These are phyloP conservation scores for Urocitellus parryii DNA, from an alignment of 2,113 vertebrate species.

Conservation along the genomic window DNA sequence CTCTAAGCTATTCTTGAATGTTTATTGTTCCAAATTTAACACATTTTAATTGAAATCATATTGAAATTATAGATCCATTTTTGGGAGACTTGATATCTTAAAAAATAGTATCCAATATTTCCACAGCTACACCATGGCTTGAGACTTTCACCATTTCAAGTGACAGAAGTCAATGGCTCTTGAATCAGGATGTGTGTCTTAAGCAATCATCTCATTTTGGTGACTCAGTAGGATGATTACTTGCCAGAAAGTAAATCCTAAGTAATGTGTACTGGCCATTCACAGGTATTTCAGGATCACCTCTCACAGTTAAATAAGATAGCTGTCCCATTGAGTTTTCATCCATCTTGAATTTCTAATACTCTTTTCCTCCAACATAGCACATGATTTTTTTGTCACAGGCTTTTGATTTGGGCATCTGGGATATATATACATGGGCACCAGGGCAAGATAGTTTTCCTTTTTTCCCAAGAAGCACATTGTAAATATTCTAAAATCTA, in stretches of 20 bases:
- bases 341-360: not conserved
- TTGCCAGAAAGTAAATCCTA: not conserved
- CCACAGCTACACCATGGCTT: not conserved
- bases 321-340: not conserved
- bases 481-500: too few relatives aligned
- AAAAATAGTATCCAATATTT: not conserved
- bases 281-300: not conserved
- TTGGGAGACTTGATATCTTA: not conserved
- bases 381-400: not conserved
- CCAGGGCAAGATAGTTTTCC: too few relatives aligned
- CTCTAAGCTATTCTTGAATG: not conserved
- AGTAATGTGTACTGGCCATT: not conserved
- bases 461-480: too few relatives aligned
- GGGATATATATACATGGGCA: too few relatives aligned
- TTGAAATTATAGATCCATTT: not conserved
- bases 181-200: not conserved
- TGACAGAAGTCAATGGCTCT: not conserved
- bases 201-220: not conserved
- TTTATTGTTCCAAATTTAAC: conserved; percentile 16
- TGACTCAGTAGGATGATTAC: not conserved
- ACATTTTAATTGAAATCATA: not conserved
- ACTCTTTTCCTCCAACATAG: not conserved
- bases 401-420: too few relatives aligned
- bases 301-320: not conserved
- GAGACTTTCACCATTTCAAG: not conserved